These are phyloP conservation scores for Ruditapes philippinarum DNA, from an alignment of 1,140 invertebrate species.

Conservation along the genomic window DNA sequence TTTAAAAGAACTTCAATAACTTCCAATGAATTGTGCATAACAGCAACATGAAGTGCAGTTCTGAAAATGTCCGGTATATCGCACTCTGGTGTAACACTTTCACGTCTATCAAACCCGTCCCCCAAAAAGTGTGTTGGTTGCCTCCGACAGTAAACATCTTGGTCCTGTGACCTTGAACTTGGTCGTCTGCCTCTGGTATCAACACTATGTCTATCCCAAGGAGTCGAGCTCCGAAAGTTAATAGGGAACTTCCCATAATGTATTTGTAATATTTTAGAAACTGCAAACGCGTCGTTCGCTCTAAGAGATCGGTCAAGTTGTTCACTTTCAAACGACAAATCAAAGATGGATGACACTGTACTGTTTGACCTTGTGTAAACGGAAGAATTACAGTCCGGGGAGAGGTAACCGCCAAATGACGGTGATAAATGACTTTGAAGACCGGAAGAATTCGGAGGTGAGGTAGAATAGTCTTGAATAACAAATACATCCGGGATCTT, in stretches of 20 bases:
- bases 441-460: not conserved
- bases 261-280: constrained; percentile 88
- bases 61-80: constrained; percentile 87
- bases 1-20: constrained; percentile 88
- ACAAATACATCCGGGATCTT: constrained; percentile 59
- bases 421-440: not conserved
- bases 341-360: constrained; percentile 88
- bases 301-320: constrained; percentile 88
- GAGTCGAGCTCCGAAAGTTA: constrained; percentile 84
- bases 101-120: constrained; percentile 80
- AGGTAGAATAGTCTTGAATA: constrained; percentile 44
- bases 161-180: constrained; percentile 58
- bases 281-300: constrained; percentile 88
- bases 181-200: constrained; percentile 78
- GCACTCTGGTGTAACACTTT: constrained; percentile 77
- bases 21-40: constrained; percentile 88
- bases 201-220: constrained; percentile 68
- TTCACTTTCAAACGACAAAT: constrained; percentile 88
- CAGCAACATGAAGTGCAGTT: constrained; percentile 89
- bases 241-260: constrained; percentile 88
- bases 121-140: constrained; percentile 68
- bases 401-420: constrained; percentile 25
- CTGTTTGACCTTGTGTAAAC: constrained; percentile 79
- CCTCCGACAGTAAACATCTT: constrained; percentile 71
- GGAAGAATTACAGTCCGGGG: constrained; percentile 46